Evolutionary conservation across 2,888 invertebrate species (phyloP), one percentile per base, ranked within the genome.

Genomic region (Xanthia togata): DNA sequence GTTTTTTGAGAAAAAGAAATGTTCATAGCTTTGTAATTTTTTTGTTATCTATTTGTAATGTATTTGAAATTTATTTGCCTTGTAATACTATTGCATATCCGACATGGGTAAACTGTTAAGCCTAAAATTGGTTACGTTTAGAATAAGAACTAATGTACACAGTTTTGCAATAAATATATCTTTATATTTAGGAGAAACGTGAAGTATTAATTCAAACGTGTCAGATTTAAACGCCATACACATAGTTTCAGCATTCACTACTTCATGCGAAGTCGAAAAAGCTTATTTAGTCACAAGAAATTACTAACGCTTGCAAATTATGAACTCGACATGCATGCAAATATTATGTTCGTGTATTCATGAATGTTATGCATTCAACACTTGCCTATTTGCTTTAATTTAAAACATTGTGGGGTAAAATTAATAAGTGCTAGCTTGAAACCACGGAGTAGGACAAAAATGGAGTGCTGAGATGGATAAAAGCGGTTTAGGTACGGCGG

Each of bases 341-440:
- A 68, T 71, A 47, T 63, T 62, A 55, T 71, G 65, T 62, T 72
- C 53, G 44, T 62, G n/a, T 64, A 35, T 71, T 71, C 65, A 64
- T 78, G 71, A 59, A 81, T 72, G 50, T 20, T n/a, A 55, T 67
- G 44, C 47, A 72, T 60, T 71, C 69, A 81, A 50, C 60, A 74
- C 74, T 70, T 72, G 41, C 38, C 59, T 70, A 81, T 76, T 64
- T 70, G 53, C 20, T 70, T 76, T 72, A 20, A 76, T 84, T 82
- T 63, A 53, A 77, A 73, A 79, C 47, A 59, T 73, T 2, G n/a
- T 55, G 59, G 64, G 55, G 59, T 64, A 35, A 77, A 70, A 65
- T 76, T 73, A 65, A 63, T 77, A 74, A 76, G 50, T 65, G 41
- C n/a, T 71, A 41, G 31, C 38, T 65, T 31, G 6, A 71, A 64